A percentile compares a stretch with the other conserved stretches of the same genome.
Conservation (phyloP, 2,888 invertebrate genomes). For the Aleiodes testaceus region DNA sequence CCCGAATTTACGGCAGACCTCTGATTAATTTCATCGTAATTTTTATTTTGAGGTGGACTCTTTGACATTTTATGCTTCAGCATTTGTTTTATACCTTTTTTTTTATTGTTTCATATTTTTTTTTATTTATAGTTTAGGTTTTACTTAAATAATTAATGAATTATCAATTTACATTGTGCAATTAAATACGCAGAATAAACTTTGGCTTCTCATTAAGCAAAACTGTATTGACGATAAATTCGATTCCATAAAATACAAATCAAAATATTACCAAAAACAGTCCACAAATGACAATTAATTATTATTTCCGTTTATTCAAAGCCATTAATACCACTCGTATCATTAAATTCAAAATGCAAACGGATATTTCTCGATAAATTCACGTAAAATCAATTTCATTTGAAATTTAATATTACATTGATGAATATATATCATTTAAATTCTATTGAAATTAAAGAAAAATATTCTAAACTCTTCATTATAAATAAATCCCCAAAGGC, state of each 20-base stretch:
- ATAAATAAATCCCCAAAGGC: not conserved
- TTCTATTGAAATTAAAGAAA: no score
- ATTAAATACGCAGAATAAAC: no score
- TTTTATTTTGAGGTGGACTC: not conserved
- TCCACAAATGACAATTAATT: conserved; percentile 11
- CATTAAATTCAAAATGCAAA: not conserved
- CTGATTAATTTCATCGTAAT: conserved; percentile 33
- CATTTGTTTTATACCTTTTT: not conserved
- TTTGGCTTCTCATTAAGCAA: no score
- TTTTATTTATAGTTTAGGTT: not conserved
- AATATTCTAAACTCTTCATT: not conserved
- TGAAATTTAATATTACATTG: conserved; percentile 4
- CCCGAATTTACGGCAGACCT: not conserved
- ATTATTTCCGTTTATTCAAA: not conserved
- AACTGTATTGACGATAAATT: not conserved
- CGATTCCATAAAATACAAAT: not conserved
- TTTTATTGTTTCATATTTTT: not conserved
- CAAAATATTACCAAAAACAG: conserved; percentile 4
- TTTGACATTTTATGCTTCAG: conserved; percentile 6
- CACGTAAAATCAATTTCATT: not conserved
- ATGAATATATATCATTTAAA: no score
- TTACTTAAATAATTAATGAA: no score
- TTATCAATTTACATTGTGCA: no score
- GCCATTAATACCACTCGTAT: conserved; percentile 6
- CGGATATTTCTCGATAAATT: conserved; percentile 6